phyloP scores from a whole-genome alignment of 2,888 invertebrate species.

The Noctua pronuba region DNA sequence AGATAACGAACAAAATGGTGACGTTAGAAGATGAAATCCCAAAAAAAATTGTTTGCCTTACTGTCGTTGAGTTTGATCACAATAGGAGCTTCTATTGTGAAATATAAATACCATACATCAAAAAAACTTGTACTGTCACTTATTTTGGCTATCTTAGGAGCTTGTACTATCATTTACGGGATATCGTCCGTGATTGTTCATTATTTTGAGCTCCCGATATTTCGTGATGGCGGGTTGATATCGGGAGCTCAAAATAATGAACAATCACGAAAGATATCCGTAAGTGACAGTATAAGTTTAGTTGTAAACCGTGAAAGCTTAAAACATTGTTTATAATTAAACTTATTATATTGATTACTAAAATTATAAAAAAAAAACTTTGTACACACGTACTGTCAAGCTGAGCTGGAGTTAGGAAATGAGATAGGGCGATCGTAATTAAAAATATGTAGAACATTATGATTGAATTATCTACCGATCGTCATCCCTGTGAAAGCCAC shows the following conservation, averaged over 20 bases:
- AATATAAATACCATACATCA: constrained; percentile 38
- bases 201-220: too few species aligned
- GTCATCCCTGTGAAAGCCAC: constrained; percentile 53
- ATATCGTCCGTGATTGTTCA: too few species aligned
- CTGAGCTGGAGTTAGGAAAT: constrained; percentile 63
- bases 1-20: neutral
- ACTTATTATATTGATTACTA: too few species aligned
- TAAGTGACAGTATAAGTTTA: too few species aligned
- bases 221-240: too few species aligned
- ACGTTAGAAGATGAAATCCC: neutral
- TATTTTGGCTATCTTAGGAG: too few species aligned
- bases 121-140: too few species aligned
- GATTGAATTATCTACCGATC: constrained; percentile 47
- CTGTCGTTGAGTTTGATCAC: constrained; percentile 38
- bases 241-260: too few species aligned
- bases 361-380: constrained; percentile 31
- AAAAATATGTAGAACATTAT: constrained; percentile 63
- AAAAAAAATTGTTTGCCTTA: constrained; percentile 32
- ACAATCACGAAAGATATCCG: too few species aligned
- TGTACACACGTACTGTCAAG: constrained; percentile 68
- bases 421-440: constrained; percentile 51
- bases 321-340: too few species aligned
- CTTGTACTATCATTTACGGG: too few species aligned
- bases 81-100: neutral
- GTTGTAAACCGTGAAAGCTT: too few species aligned